Evolutionary conservation across 1,140 invertebrate genomes (phyloP), one percentile per base, ranked within the genome.

Genomic region (Heliconius himera): DNA sequence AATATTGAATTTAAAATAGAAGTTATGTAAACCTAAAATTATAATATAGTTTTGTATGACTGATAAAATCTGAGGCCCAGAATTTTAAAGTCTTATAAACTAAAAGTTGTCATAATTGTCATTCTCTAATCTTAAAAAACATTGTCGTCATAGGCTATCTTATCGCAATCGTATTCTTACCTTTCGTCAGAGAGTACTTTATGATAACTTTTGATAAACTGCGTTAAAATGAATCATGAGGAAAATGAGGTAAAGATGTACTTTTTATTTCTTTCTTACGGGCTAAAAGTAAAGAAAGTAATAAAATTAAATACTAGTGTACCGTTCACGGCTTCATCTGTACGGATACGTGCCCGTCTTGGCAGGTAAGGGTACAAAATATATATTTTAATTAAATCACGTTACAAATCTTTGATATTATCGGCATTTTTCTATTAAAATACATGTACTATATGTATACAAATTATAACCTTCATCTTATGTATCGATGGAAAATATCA

Each of bases 111-210:
- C 20, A 76, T 75, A 79, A 72, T 80, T 76, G 38, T 76, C 70
- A 75, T 70, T 70, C 60, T 41, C 70, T 77, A 26, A 77, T 77
- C 76, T 71, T 75, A 87, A 84, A 85, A 88, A 81, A 85, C 76
- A 87, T 87, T 88, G 88, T 90, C 90, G 88, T 91, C 88, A 90
- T 87, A 82, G 74, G 72, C 71, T 90, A 91, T 91, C 90, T 93
- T 93, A 93, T 93, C 91, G 78, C 76, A 82, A 88, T 91, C 84
- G 77, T 85, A 87, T 86, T 20, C 49, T 51, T 51, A 89, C 87
- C 87, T 92, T 87, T 86, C 85, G 85, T 89, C 87, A 84, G 83
- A 87, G 73, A 82, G 76, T 78, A 84, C 80, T 82, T 82, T 83
- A 81, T 86, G 87, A 91, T 89, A 88, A 90, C 83, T 81, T 74